Conservation (phyloP, 1,140 invertebrate genomes). For the Solenopsis invicta region DNA sequence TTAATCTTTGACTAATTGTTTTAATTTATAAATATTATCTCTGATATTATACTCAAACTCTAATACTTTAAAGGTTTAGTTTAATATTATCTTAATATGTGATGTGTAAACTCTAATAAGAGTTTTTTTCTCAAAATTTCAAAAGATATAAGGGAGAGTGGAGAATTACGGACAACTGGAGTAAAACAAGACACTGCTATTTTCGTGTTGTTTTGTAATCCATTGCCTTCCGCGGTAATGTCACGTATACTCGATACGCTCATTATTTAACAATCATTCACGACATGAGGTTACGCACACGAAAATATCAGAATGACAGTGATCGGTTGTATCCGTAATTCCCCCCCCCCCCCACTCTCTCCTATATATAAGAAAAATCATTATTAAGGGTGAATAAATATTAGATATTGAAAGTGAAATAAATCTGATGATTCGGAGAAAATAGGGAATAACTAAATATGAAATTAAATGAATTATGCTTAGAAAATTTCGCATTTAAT, state of each 20-base stretch:
- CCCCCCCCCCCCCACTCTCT: too few species aligned
- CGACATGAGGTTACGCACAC: too few species aligned
- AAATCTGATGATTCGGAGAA: background rate
- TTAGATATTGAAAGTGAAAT: background rate
- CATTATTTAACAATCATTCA: too few species aligned
- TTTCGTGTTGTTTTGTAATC: too few species aligned
- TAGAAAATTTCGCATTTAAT: slow-evolving; percentile 10
- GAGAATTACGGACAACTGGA: too few species aligned
- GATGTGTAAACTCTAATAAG: background rate
- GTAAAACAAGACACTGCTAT: too few species aligned
- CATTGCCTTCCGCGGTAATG: too few species aligned
- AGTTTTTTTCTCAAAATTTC: background rate
- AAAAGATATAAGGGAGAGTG: background rate
- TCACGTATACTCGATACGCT: too few species aligned
- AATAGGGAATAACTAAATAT: background rate
- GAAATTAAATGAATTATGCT: background rate
- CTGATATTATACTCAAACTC: background rate
- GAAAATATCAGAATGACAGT: too few species aligned
- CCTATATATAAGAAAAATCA: background rate
- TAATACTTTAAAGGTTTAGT: background rate
- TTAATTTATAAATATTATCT: background rate
- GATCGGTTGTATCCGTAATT: too few species aligned
- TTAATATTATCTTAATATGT: background rate
- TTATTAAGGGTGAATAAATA: background rate
- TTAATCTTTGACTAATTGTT: too few species aligned